These are phyloP conservation scores for Agrypnus murinus DNA, from an alignment of 2,888 invertebrate species.

Conservation along the genomic window DNA sequence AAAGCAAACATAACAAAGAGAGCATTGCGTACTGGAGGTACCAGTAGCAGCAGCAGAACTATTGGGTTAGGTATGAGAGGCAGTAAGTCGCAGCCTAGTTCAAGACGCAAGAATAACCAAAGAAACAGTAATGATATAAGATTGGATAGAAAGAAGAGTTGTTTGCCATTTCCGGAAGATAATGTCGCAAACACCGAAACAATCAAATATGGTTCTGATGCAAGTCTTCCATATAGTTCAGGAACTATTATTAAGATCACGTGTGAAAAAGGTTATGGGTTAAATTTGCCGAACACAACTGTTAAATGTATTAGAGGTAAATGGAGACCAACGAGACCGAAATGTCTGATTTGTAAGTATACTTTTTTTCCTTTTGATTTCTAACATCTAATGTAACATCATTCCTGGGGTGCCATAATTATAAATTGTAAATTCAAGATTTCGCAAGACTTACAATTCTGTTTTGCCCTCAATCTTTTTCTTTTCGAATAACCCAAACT, in stretches of 20 bases:
- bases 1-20: constrained; percentile 46
- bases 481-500: too few relatives aligned
- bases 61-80: constrained; percentile 57
- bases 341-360: constrained; percentile 84
- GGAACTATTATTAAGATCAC: constrained; percentile 85
- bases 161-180: constrained; percentile 79
- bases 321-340: constrained; percentile 89
- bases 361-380: too few relatives aligned
- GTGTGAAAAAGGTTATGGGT: constrained; percentile 85
- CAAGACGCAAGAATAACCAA: constrained; percentile 59
- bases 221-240: constrained; percentile 82
- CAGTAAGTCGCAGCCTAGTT: constrained; percentile 46
- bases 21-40: constrained; percentile 65
- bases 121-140: constrained; percentile 56
- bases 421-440: too few relatives aligned
- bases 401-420: too few relatives aligned
- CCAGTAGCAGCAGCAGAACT: constrained; percentile 61
- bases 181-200: constrained; percentile 81
- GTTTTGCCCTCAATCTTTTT: too few relatives aligned
- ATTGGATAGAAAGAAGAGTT: constrained; percentile 73
- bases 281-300: constrained; percentile 84
- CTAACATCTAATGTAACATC: too few relatives aligned
- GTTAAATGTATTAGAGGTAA: constrained; percentile 88
- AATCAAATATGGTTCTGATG: constrained; percentile 81
- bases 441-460: too few relatives aligned